Conservation (phyloP, 2,797 vertebrate genomes). For the Hippopotamyrus pictus region DNA sequence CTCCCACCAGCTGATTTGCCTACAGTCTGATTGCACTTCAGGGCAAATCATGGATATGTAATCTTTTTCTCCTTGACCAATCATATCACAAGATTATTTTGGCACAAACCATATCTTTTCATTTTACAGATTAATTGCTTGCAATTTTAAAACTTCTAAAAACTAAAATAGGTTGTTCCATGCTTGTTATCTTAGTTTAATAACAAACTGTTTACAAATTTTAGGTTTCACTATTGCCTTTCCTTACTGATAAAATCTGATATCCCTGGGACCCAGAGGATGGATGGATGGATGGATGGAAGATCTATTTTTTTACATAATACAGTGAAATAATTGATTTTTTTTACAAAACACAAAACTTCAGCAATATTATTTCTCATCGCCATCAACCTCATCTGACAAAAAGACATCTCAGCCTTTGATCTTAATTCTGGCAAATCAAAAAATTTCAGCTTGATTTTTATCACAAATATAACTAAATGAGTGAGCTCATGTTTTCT, state of each 20-base stretch:
- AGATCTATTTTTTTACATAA: background rate
- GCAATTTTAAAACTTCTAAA: background rate
- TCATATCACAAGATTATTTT: background rate
- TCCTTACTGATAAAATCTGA: background rate
- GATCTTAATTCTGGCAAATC: background rate
- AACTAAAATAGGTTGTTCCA: background rate
- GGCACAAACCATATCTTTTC: background rate
- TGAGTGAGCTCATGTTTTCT: background rate
- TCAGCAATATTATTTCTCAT: background rate
- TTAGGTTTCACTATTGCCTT: background rate
- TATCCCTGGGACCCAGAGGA: background rate
- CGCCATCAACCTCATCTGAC: background rate
- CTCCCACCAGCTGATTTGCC: background rate
- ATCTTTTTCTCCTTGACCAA: background rate
- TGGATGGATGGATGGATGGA: background rate
- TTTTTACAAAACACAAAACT: background rate
- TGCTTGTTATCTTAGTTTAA: background rate
- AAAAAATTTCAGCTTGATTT: background rate
- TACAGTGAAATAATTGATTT: background rate
- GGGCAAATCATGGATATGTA: background rate
- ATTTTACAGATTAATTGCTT: background rate
- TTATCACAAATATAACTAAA: background rate
- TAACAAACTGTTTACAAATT: background rate
- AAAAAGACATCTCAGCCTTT: background rate
- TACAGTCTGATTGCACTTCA: background rate